Percentiles rank a stretch among this genome's conserved stretches.
These are phyloP conservation scores for Stenotaenia linearis DNA, from an alignment of 2,888 invertebrate species.

Conservation along the genomic window DNA sequence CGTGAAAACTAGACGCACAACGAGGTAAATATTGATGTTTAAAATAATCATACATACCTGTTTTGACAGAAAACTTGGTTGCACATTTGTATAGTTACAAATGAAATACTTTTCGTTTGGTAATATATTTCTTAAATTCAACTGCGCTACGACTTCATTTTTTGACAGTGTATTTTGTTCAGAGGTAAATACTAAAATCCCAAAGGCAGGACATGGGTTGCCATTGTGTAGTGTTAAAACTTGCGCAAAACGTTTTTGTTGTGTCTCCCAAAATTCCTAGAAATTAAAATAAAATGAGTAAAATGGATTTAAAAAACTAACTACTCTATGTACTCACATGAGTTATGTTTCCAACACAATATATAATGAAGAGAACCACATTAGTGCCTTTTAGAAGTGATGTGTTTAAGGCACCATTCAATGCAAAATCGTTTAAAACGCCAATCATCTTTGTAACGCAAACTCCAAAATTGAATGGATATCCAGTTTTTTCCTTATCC, in stretches of 20 bases:
- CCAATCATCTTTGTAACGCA: neutral
- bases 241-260: neutral
- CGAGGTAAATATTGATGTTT: too few species aligned
- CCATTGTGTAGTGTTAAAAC: neutral
- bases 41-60: neutral
- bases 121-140: neutral
- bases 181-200: neutral
- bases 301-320: neutral
- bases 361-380: neutral
- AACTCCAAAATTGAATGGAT: neutral
- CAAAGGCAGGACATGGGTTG: neutral
- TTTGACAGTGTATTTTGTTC: neutral
- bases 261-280: neutral
- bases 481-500: neutral
- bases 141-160: neutral
- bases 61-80: neutral
- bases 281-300: neutral
- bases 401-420: neutral
- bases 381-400: neutral
- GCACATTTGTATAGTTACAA: neutral
- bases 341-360: neutral
- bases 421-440: neutral
- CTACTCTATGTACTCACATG: neutral
- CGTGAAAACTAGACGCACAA: too few species aligned
- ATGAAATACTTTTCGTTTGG: neutral